These are phyloP conservation scores for Eupithecia abbreviata DNA, from an alignment of 2,888 invertebrate species.

Conservation along the genomic window DNA sequence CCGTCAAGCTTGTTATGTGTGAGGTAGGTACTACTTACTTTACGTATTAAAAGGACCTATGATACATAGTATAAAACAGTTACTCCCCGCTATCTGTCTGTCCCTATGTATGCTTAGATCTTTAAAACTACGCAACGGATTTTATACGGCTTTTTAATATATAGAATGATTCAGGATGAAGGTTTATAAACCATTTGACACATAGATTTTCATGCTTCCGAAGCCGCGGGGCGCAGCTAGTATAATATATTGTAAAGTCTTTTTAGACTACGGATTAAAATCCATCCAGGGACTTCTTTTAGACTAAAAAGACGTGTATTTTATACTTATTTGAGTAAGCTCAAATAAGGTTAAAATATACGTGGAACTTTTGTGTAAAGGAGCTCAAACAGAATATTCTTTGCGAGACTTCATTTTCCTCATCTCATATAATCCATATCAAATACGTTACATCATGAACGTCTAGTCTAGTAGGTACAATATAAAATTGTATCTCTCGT, in stretches of 20 bases:
- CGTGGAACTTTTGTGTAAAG: slow-evolving; percentile 51
- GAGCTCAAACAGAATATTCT: slow-evolving; percentile 55
- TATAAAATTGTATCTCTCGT: slow-evolving; percentile 4
- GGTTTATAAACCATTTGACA: too few species aligned
- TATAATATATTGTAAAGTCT: slow-evolving; percentile 29
- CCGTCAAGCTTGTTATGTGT: slow-evolving; percentile 11
- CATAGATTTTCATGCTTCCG: too few species aligned
- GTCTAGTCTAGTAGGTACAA: slow-evolving; percentile 27
- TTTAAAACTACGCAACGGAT: too few species aligned
- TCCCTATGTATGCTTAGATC: too few species aligned
- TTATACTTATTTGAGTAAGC: background rate
- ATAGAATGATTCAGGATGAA: too few species aligned
- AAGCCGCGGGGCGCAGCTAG: too few species aligned
- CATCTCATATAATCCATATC: slow-evolving; percentile 58
- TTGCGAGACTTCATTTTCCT: slow-evolving; percentile 56
- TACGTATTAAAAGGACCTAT: background rate
- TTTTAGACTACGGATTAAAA: slow-evolving; percentile 42
- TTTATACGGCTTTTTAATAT: too few species aligned
- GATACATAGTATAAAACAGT: too few species aligned
- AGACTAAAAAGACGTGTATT: too few species aligned
- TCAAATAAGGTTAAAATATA: slow-evolving; percentile 47
- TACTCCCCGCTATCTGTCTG: too few species aligned
- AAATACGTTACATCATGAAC: slow-evolving; percentile 45
- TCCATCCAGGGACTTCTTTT: too few species aligned
- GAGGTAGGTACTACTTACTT: background rate